Conservation (phyloP, 2,797 vertebrate species). For the Cynodonichthys magdalenae region DNA sequence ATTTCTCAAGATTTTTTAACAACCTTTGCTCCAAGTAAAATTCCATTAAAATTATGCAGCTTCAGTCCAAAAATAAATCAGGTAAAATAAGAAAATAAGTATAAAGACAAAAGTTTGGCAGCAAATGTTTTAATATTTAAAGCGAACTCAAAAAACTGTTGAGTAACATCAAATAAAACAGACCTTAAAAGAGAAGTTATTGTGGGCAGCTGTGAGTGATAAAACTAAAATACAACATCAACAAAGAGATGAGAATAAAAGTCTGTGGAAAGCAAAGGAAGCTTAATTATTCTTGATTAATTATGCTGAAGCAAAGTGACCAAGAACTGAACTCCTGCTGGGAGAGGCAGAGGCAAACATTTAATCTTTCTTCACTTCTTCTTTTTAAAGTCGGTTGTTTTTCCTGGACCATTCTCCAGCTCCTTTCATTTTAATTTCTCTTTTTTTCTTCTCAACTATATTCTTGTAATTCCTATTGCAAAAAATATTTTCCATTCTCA, state of each 20-base stretch:
- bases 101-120: constrained; percentile 6
- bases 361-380: background rate
- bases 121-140: constrained; percentile 12
- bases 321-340: constrained; percentile 38
- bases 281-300: constrained; percentile 43
- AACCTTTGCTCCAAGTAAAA: too few relatives aligned
- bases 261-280: background rate
- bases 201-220: constrained; percentile 14
- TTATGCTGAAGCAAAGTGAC: constrained; percentile 26
- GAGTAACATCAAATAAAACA: background rate
- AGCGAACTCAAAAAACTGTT: background rate
- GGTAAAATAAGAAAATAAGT: background rate
- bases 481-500: background rate
- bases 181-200: constrained; percentile 6
- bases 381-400: background rate
- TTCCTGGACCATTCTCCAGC: background rate
- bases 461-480: background rate
- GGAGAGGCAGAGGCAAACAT: constrained; percentile 22
- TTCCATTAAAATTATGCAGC: background rate
- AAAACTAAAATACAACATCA: background rate
- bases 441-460: constrained; percentile 2
- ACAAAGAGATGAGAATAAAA: constrained; percentile 5
- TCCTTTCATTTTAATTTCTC: background rate
- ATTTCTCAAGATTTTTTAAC: too few relatives aligned
- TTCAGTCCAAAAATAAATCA: background rate